Conservation (phyloP, 2,113 vertebrate species). For the Columba janthina region DNA sequence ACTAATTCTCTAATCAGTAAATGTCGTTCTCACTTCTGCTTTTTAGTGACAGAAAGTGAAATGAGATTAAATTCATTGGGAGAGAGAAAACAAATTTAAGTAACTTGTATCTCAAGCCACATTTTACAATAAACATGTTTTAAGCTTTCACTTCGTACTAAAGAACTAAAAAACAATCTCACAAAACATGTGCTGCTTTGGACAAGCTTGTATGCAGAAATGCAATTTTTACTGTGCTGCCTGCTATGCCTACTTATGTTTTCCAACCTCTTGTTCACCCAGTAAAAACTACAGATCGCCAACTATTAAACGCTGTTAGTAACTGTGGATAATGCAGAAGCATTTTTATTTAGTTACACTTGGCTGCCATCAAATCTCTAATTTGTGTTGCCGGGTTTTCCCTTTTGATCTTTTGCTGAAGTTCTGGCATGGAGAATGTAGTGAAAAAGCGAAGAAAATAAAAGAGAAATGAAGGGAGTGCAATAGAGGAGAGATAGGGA, state of each 20-base stretch:
- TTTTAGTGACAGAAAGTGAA: conserved; percentile 4
- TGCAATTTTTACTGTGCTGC: not conserved
- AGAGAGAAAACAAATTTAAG: not conserved
- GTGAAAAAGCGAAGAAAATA: not conserved
- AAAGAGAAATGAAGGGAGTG: not conserved
- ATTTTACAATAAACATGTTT: not conserved
- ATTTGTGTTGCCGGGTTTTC: conserved; percentile 22
- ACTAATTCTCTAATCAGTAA: not conserved
- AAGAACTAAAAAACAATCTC: not conserved
- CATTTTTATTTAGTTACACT: conserved; percentile 59
- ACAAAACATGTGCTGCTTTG: not conserved
- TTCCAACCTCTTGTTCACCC: not conserved
- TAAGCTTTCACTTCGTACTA: not conserved
- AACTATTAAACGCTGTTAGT: conserved; percentile 37
- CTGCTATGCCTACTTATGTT: not conserved
- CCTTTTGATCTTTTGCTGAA: conserved; percentile 49
- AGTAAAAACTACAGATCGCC: conserved; percentile 9
- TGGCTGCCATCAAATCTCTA: conserved; percentile 37
- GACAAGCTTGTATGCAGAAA: not conserved
- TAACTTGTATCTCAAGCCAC: not conserved
- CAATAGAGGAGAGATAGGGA: not conserved
- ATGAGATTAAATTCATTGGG: not conserved
- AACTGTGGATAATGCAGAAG: conserved; percentile 49
- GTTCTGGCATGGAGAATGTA: conserved; percentile 20
- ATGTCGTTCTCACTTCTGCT: not conserved